These are phyloP conservation scores for Thalassaphorura encarpata DNA, from an alignment of 1,140 invertebrate species.

Conservation along the genomic window DNA sequence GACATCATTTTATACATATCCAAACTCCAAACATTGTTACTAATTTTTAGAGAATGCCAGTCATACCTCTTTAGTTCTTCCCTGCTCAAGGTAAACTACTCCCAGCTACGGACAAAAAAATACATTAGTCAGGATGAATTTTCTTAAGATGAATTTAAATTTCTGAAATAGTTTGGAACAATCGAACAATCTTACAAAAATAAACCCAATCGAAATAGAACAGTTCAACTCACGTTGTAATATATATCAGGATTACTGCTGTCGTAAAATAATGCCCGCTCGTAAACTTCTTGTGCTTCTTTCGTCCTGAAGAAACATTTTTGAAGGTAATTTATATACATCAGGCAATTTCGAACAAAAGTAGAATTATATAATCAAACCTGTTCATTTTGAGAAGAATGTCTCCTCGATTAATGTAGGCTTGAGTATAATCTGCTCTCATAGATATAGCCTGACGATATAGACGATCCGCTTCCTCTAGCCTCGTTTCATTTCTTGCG, in stretches of 20 bases:
- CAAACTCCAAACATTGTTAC: no score
- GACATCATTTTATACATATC: no score
- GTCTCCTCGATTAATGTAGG: conserved; percentile 93
- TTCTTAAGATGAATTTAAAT: neutral
- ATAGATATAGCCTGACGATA: conserved; percentile 92
- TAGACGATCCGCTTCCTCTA: conserved; percentile 87
- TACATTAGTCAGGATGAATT: neutral
- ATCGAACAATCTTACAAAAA: no score
- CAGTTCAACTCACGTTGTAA: conserved; percentile 75
- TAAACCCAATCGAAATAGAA: neutral
- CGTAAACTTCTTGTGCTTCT: conserved; percentile 90
- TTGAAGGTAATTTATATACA: conserved; percentile 17
- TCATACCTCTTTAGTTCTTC: no score
- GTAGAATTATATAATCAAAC: conserved; percentile 29
- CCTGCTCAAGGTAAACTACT: conserved; percentile 86
- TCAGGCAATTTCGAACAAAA: neutral
- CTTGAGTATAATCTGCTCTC: conserved; percentile 93
- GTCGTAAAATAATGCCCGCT: conserved; percentile 83
- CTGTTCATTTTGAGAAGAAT: conserved; percentile 88
- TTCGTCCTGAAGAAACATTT: conserved; percentile 57
- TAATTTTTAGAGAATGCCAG: no score
- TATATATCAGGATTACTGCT: conserved; percentile 93
- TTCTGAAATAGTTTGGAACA: neutral
- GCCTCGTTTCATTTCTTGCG: conserved; percentile 77
- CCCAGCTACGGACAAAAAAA: conserved; percentile 56